Evolutionary conservation across 2,888 invertebrate species (phyloP), one percentile per base, ranked within the genome.

Genomic region (Corythucha ciliata): DNA sequence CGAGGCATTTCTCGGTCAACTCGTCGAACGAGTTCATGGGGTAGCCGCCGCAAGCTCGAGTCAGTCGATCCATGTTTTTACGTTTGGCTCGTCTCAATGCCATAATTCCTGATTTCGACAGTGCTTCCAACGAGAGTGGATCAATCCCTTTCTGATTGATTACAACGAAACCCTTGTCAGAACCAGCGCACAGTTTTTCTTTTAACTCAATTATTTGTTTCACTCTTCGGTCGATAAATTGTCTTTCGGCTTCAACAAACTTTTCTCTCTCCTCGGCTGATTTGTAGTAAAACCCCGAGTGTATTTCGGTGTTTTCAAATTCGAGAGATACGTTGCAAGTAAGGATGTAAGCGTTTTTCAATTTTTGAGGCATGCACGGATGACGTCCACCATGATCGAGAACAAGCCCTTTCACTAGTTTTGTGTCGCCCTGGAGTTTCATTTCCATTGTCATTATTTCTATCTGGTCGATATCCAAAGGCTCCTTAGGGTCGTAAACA

Each of bases 141-240:
- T 99, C 98, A 64, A 98, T 93, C 46, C 98, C 98, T 72, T 97
- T 97, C 69, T 97, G 96, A 68, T 97, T 97, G 66, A 99, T 90
- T 5, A 98, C 78, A 14, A 96, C 92, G 68, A 99, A 97, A 6
- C 76, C 77, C 66, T 93, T 92, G 65, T 89, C 77, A 1, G 80
- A 89, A 20, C 85, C 90, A 61, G 86, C 83, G 67, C 97, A 97
- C 1, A 99, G 72, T 66, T 91, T 80, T 66, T 86, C 88, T 73
- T 98, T 99, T 61, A 99, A 69, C 33, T 82, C 96, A 61, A 99
- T 86, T 3, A 83, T 78, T 74, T 93, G 94, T 67, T 82, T 74
- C 0, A 97, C 94, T 57, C 97, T 78, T 62, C 88, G 83, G 63
- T 94, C 93, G 64, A 98, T 98, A 67, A 96, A 97, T 60, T 91